These are phyloP conservation scores for Drosophila hydei DNA, from an alignment of 1,140 invertebrate genomes.

Conservation along the genomic window DNA sequence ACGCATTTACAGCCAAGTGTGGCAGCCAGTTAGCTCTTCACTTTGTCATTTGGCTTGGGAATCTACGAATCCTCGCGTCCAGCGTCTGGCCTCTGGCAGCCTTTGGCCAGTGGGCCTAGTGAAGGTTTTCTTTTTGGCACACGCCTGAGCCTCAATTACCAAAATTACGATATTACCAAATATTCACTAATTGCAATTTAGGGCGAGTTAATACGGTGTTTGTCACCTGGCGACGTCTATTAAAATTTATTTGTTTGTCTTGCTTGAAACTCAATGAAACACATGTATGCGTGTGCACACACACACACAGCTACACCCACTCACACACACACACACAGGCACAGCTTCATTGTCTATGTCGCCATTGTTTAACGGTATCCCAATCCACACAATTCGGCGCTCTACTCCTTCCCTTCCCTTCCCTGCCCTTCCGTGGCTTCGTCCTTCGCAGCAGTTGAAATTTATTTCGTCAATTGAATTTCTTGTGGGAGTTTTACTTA, in stretches of 20 bases:
- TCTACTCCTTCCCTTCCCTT: no score
- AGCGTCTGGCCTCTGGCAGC: no score
- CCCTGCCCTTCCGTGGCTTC: no score
- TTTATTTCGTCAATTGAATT: no score
- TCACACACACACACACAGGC: neutral
- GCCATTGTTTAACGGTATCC: no score
- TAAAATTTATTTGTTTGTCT: slow-evolving; percentile 72
- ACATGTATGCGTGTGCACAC: slow-evolving; percentile 1
- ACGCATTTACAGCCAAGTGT: neutral
- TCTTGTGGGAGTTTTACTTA: no score
- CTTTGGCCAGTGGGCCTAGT: no score
- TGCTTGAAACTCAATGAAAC: slow-evolving; percentile 44
- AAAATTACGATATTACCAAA: slow-evolving; percentile 43
- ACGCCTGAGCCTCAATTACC: slow-evolving; percentile 45
- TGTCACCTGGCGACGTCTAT: slow-evolving; percentile 66
- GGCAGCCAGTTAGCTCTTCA: neutral
- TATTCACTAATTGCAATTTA: slow-evolving; percentile 71
- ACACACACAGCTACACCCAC: neutral
- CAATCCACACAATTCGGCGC: no score
- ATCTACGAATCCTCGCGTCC: no score
- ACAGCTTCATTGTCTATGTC: neutral
- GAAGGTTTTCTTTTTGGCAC: slow-evolving; percentile 8
- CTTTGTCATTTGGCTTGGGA: slow-evolving; percentile 16
- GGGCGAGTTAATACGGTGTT: slow-evolving; percentile 60
- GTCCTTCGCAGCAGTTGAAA: no score